These are phyloP conservation scores for Drosophila cognata DNA, from an alignment of 2,888 invertebrate species.

Conservation along the genomic window DNA sequence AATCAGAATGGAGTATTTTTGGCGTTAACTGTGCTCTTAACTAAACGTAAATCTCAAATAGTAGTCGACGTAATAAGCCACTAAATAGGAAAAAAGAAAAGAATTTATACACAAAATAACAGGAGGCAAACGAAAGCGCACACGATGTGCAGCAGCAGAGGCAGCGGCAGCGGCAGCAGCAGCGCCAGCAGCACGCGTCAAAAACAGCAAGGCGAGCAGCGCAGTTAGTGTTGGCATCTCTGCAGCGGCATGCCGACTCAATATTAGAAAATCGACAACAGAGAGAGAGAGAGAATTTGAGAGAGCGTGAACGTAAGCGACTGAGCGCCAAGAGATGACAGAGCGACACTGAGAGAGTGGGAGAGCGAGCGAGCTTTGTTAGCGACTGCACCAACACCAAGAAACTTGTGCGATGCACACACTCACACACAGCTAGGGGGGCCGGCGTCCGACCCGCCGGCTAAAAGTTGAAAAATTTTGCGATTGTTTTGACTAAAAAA, in stretches of 20 bases:
- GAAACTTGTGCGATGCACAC: conserved; percentile 41
- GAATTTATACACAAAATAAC: conserved; percentile 36
- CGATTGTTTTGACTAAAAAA: conserved; percentile 80
- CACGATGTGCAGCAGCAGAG: conserved; percentile 47
- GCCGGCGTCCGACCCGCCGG: conserved; percentile 56
- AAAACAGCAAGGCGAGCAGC: conserved; percentile 38
- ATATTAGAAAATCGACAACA: conserved; percentile 65
- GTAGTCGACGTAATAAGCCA: conserved; percentile 31
- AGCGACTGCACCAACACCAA: conserved; percentile 68
- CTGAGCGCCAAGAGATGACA: conserved; percentile 27
- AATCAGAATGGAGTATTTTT: conserved; percentile 16
- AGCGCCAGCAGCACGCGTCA: conserved; percentile 44
- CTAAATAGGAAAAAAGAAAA: conserved; percentile 23
- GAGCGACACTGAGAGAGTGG: conserved; percentile 11
- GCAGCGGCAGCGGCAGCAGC: conserved; percentile 28
- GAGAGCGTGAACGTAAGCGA: background rate
- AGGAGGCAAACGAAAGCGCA: conserved; percentile 38
- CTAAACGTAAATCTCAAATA: conserved; percentile 37
- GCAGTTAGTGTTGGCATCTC: conserved; percentile 36
- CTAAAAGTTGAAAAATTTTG: conserved; percentile 69
- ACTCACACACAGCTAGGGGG: conserved; percentile 40
- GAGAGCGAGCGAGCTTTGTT: conserved; percentile 45
- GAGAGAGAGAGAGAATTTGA: conserved; percentile 21
- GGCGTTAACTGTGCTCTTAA: conserved; percentile 7
- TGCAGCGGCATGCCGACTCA: conserved; percentile 43